Conservation (phyloP, 2,888 invertebrate species). For the Drosophila acutilabella region DNA sequence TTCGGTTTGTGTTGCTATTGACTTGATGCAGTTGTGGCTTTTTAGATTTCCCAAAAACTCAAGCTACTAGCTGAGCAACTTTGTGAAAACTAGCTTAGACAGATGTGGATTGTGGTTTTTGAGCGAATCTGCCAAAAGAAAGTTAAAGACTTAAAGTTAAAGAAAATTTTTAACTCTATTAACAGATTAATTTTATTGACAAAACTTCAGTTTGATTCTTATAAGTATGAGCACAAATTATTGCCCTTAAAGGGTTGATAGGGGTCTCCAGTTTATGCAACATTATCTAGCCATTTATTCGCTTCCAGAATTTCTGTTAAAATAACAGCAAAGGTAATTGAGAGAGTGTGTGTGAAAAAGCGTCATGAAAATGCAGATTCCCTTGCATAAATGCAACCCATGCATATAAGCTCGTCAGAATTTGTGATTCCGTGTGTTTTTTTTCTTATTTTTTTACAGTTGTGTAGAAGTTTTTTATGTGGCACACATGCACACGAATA, state of each 20-base stretch:
- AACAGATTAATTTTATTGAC: too few relatives aligned
- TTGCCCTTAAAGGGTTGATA: not conserved
- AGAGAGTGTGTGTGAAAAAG: conserved; percentile 4
- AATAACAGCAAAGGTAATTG: conserved; percentile 12
- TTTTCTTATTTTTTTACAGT: conserved; percentile 7
- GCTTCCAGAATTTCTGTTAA: not conserved
- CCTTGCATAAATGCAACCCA: conserved; percentile 46
- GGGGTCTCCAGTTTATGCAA: not conserved
- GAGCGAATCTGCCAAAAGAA: too few relatives aligned
- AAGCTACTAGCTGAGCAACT: not conserved
- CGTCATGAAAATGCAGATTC: conserved; percentile 28
- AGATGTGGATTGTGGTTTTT: not conserved
- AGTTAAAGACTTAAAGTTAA: not conserved
- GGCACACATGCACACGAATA: conserved; percentile 36
- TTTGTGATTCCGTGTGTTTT: conserved; percentile 21
- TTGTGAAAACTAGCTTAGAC: not conserved
- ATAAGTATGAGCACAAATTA: too few relatives aligned
- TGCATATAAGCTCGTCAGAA: conserved; percentile 36
- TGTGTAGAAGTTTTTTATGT: conserved; percentile 32
- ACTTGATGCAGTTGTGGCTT: conserved; percentile 17
- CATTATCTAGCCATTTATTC: not conserved
- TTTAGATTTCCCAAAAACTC: not conserved
- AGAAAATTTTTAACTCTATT: not conserved
- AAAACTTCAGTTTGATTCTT: too few relatives aligned
- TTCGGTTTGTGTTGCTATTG: conserved; percentile 30